Evolutionary conservation across 1,140 invertebrate species (phyloP), one percentile per base, ranked within the genome.

Genomic region (Drosophila fuyamai): DNA sequence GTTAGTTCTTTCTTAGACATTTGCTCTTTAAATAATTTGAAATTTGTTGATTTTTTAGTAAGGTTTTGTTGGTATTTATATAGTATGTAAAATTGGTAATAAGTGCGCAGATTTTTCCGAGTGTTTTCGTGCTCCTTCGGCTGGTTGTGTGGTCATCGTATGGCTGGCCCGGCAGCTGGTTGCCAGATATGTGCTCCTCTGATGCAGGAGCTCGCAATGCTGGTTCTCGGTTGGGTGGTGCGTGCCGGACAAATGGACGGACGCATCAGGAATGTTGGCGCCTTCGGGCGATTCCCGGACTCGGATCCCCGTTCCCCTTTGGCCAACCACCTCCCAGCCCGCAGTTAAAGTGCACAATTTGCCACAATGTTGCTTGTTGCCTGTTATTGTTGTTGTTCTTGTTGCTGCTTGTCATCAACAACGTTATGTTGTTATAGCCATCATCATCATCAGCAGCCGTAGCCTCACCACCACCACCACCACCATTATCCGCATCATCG

Each of bases 361-460:
- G 79, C 79, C 72, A 88, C 83, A 88, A 72, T 83, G 83, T 85
- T 79, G 83, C 70, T 57, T 68, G 43, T 23, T 68, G 65, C 38
- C 62, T 50, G 29, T 40, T 48, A 29, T 35, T 61, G 63, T 53
- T 74, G 65, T 57, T 70, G 27, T 51, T 62, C 58, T 18, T 74
- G 65, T 40, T 40, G 51, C 65, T 75, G 83, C 75, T 85, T 85
- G 83, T 85, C 83, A 88, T 86, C 82, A 82, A 58, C 76, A 71
- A 88, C 83, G 82, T 86, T 88, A 86, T 86, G 81, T 88, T 86
- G 83, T 86, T 86, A 86, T 88, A 74, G 76, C 79, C 72, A 79
- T 76, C 81, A 77, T 79, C 76, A 80, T 79, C 76, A 80, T 68
- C 71, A 62, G 51, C 58, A 48, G 60, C 46, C 40, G 7, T 32